Percentiles rank a stretch among this genome's conserved stretches.
These are phyloP conservation scores for Pandemis cinnamomeana DNA, from an alignment of 2,888 invertebrate genomes.

Conservation along the genomic window DNA sequence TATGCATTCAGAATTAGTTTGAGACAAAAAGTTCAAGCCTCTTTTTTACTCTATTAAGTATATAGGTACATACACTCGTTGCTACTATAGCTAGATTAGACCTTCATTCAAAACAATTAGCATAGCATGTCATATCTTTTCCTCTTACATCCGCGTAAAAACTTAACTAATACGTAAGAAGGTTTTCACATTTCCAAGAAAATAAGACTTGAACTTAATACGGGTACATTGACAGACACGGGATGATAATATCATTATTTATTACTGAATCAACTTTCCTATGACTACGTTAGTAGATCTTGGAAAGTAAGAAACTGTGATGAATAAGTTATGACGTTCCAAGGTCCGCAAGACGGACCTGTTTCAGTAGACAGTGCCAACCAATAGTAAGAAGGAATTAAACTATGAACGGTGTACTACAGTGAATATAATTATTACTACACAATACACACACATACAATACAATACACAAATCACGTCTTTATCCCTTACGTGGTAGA, in stretches of 20 bases:
- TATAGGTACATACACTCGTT: too few relatives aligned
- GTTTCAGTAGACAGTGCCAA: neutral
- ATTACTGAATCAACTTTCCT: conserved; percentile 18
- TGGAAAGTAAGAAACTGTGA: neutral
- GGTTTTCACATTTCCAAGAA: conserved; percentile 46
- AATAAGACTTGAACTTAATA: conserved; percentile 25
- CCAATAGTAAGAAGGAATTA: neutral
- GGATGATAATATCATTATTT: conserved; percentile 22
- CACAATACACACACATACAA: too few relatives aligned
- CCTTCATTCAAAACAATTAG: neutral
- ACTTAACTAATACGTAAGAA: neutral
- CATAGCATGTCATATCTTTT: neutral
- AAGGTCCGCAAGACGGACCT: neutral
- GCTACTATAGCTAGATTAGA: too few relatives aligned
- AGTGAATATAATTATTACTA: too few relatives aligned
- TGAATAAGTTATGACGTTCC: conserved; percentile 7
- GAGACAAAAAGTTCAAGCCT: too few relatives aligned
- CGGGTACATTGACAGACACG: neutral
- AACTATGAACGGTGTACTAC: neutral
- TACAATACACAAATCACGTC: too few relatives aligned
- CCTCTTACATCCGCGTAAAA: neutral
- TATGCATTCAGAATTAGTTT: too few relatives aligned
- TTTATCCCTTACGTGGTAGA: too few relatives aligned
- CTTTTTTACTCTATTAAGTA: too few relatives aligned
- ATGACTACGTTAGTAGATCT: conserved; percentile 7